Evolutionary conservation across 2,113 vertebrate species (phyloP).

Genomic region (Tupaia tana): DNA sequence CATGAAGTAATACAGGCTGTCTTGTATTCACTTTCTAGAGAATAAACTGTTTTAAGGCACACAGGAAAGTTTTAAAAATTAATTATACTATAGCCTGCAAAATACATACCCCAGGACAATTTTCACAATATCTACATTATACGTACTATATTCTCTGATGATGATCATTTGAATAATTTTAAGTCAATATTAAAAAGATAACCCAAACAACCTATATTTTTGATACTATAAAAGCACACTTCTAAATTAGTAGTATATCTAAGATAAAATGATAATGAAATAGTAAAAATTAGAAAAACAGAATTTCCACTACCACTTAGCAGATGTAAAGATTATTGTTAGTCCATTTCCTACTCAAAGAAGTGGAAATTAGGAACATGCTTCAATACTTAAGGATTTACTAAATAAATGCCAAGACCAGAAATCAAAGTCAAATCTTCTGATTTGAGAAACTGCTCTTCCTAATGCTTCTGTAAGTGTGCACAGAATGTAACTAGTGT

Average conservation of each 20-base stretch:
- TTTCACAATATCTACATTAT: background rate
- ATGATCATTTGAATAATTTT: background rate
- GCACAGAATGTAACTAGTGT: background rate
- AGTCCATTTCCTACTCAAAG: background rate
- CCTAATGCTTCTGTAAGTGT: background rate
- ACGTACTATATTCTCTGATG: background rate
- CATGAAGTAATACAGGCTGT: background rate
- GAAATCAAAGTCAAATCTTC: background rate
- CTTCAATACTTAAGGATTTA: fast-evolving
- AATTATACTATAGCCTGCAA: background rate
- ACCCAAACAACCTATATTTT: background rate
- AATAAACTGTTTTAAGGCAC: background rate
- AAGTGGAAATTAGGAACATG: background rate
- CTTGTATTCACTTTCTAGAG: background rate
- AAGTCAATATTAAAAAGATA: background rate
- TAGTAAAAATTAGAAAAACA: background rate
- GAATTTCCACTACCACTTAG: background rate
- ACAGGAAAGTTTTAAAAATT: background rate
- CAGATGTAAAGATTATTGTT: background rate
- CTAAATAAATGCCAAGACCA: background rate
- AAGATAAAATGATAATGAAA: background rate
- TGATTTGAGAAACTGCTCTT: background rate
- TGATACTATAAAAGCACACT: background rate
- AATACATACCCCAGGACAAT: background rate
- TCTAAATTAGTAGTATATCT: background rate